Evolutionary conservation across 1,140 invertebrate genomes (phyloP), one percentile per base, ranked within the genome.

Genomic region (Drosophila trapezifrons): DNA sequence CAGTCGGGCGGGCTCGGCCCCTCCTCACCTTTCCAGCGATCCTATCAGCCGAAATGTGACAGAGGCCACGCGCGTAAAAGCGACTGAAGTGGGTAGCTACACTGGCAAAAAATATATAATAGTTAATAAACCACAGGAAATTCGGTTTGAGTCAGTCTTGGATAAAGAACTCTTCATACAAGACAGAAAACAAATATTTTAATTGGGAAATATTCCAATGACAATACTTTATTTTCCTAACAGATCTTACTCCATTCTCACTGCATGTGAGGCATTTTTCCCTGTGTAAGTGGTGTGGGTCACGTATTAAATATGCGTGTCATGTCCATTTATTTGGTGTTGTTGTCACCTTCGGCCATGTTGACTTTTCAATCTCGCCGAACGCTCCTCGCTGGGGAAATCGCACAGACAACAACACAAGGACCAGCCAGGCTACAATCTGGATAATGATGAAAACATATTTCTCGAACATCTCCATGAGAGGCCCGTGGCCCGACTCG

Each of bases 271-370:
- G 17, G 17, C 4, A 20, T 55, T 46, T 62, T 12, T 40, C 9
- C 1, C 10, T 15, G 37, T 40, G 38, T 42, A 22, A 2, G 20
- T 27, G 12, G 17, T 25, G 13, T 27, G 49, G 43, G 49, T 54
- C n/a, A 60, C 73, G 47, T 78, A 86, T 86, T 86, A 76, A 86
- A 78, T 86, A 86, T 86, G 82, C 82, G 82, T 87, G 83, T 82
- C 83, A 78, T 86, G 82, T 86, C 69, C 78, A 82, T 86, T 86
- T 86, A 73, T 76, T 78, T 86, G 65, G 62, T 55, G 46, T 75
- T 76, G 62, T 72, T 82, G 82, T 82, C 82, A 84, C 81, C 81
- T 85, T 85, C 59, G 62, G 78, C 78, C 66, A 63, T 64, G 67
- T 77, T 81, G 66, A 65, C 58, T 80, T 76, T 69, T 66, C 71